A percentile compares a stretch with the other conserved stretches of the same genome.
phyloP scores from a whole-genome alignment of 2,113 vertebrate species.

The Pelecanoides urinatrix region DNA sequence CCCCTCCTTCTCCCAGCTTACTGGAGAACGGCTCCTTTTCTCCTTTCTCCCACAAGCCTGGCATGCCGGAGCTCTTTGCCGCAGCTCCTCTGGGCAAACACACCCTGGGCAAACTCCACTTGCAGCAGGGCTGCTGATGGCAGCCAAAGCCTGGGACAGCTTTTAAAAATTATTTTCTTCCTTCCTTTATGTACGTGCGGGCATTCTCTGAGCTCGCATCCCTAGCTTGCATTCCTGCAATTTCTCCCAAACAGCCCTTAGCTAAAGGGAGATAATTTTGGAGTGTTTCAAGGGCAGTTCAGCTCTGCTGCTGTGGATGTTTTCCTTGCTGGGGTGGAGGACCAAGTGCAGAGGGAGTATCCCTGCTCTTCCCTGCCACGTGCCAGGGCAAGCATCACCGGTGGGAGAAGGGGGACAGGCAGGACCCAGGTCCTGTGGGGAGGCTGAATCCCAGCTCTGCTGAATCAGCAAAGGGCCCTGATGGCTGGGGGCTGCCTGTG shows the following conservation, averaged over 20 bases:
- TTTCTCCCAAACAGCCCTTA: background rate
- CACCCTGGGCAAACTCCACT: background rate
- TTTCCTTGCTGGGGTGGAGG: background rate
- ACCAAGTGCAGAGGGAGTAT: background rate
- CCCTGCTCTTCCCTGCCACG: background rate
- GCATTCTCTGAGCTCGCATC: background rate
- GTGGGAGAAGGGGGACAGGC: background rate
- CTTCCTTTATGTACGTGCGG: background rate
- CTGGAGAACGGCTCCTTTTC: background rate
- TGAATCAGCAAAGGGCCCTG: background rate
- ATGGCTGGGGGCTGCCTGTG: background rate
- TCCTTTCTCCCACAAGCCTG: background rate
- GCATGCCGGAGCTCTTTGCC: background rate
- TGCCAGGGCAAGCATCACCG: background rate
- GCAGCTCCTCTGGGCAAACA: background rate
- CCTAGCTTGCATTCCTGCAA: background rate
- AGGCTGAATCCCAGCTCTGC: background rate
- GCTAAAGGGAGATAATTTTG: background rate
- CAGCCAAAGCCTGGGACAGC: background rate
- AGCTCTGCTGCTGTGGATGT: background rate
- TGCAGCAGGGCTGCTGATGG: background rate
- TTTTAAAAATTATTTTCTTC: background rate
- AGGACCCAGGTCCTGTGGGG: background rate
- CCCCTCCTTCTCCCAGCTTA: background rate
- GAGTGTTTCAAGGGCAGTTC: background rate